Evolutionary conservation across 2,888 invertebrate genomes (phyloP).

Genomic region (Mystacides longicornis): DNA sequence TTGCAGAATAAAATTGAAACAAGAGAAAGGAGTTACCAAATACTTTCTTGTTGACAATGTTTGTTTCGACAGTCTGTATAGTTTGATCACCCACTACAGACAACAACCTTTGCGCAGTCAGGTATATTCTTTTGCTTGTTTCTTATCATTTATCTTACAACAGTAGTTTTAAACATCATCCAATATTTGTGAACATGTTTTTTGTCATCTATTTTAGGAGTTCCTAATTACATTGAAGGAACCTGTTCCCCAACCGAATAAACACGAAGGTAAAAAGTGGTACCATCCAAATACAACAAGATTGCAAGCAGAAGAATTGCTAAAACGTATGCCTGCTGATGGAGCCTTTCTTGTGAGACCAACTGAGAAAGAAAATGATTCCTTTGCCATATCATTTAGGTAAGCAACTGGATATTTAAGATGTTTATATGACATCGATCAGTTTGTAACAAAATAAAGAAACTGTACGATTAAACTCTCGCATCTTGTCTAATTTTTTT

Average conservation of each 20-base stretch:
- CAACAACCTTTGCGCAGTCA: conserved; percentile 79
- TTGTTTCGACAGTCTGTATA: conserved; percentile 87
- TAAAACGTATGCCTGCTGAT: conserved; percentile 76
- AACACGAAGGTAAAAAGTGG: conserved; percentile 91
- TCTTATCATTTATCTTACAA: neutral
- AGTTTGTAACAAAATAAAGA: neutral
- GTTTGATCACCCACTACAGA: conserved; percentile 84
- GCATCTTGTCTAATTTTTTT: no score
- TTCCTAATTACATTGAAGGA: conserved; percentile 81
- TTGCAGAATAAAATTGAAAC: conserved; percentile 83
- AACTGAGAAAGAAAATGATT: conserved; percentile 77
- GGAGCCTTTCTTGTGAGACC: conserved; percentile 93
- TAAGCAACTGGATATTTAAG: conserved; percentile 31
- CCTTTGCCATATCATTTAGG: conserved; percentile 92
- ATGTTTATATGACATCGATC: neutral
- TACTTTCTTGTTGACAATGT: conserved; percentile 85
- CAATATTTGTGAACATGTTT: neutral
- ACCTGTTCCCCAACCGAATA: conserved; percentile 91
- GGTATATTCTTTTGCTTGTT: conserved; percentile 33
- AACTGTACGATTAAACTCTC: no score
- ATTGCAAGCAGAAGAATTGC: conserved; percentile 78
- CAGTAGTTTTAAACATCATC: neutral
- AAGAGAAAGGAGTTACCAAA: conserved; percentile 80
- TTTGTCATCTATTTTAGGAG: conserved; percentile 46
- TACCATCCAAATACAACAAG: conserved; percentile 77